A percentile compares a stretch with the other conserved stretches of the same genome.
Conservation (phyloP, 1,140 invertebrate genomes). For the Drosophila pandora region DNA sequence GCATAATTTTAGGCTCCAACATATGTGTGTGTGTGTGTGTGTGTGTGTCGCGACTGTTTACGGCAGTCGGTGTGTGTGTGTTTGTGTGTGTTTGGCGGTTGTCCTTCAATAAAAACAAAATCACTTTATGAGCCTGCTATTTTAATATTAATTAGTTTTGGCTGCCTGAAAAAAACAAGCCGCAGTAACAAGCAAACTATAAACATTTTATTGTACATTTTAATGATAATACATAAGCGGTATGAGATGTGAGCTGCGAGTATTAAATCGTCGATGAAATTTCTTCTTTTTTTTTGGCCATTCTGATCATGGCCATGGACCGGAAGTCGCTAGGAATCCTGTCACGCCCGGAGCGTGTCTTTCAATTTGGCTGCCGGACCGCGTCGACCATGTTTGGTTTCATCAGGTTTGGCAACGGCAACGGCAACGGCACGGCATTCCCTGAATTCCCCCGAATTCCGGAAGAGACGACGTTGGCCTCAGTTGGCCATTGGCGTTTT, state of each 20-base stretch:
- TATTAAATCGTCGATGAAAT: neutral
- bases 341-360: slow-evolving; percentile 56
- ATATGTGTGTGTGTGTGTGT: slow-evolving; percentile 3
- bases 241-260: neutral
- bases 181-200: slow-evolving; percentile 32
- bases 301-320: slow-evolving; percentile 25
- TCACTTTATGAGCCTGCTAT: slow-evolving; percentile 54
- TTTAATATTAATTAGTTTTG: slow-evolving; percentile 81
- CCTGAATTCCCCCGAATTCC: slow-evolving; percentile 19
- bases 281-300: slow-evolving; percentile 13
- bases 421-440: slow-evolving; percentile 33
- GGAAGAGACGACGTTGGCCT: slow-evolving; percentile 5
- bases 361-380: slow-evolving; percentile 51
- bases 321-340: slow-evolving; percentile 39
- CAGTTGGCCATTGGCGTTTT: slow-evolving; percentile 70
- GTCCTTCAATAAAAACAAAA: slow-evolving; percentile 38
- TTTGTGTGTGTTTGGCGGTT: slow-evolving; percentile 7
- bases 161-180: slow-evolving; percentile 43
- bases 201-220: slow-evolving; percentile 45
- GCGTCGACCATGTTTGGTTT: slow-evolving; percentile 46
- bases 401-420: slow-evolving; percentile 46
- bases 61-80: neutral
- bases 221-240: slow-evolving; percentile 21
- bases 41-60: neutral
- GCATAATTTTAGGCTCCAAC: slow-evolving; percentile 66